A percentile compares a stretch with the other conserved stretches of the same genome.
phyloP scores from a whole-genome alignment of 2,888 invertebrate species.

The Pollenia amentaria region DNA sequence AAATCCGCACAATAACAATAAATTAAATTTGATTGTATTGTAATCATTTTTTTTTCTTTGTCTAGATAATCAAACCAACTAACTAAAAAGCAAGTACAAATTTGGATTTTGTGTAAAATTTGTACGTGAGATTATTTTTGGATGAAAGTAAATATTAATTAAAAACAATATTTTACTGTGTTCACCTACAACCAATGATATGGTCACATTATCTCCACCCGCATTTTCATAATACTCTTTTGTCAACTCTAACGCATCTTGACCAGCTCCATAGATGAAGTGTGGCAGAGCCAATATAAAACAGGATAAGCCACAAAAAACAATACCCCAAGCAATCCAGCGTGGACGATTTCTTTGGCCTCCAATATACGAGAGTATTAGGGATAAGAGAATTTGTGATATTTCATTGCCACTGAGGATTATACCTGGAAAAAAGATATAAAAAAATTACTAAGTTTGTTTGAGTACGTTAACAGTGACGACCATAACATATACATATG shows the following conservation, averaged over 20 bases:
- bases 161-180: constrained; percentile 35
- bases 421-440: constrained; percentile 85
- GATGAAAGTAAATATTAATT: background rate
- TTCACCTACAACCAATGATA: constrained; percentile 79
- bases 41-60: constrained; percentile 32
- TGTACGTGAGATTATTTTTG: background rate
- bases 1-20: constrained; percentile 38
- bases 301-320: constrained; percentile 87
- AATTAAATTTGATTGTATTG: constrained; percentile 63
- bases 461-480: no score
- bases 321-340: constrained; percentile 88
- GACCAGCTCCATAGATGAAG: constrained; percentile 87
- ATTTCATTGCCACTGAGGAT: constrained; percentile 89
- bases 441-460: background rate
- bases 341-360: constrained; percentile 88
- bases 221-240: constrained; percentile 81
- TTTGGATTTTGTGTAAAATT: constrained; percentile 1
- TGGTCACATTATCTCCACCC: constrained; percentile 63
- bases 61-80: background rate
- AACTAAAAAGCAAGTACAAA: constrained; percentile 54
- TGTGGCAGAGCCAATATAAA: constrained; percentile 87
- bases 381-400: constrained; percentile 88
- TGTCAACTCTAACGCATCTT: constrained; percentile 83
- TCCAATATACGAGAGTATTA: constrained; percentile 88
- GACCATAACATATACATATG: no score